Conservation (phyloP, 2,113 vertebrate genomes). For the Crypturellus undulatus region DNA sequence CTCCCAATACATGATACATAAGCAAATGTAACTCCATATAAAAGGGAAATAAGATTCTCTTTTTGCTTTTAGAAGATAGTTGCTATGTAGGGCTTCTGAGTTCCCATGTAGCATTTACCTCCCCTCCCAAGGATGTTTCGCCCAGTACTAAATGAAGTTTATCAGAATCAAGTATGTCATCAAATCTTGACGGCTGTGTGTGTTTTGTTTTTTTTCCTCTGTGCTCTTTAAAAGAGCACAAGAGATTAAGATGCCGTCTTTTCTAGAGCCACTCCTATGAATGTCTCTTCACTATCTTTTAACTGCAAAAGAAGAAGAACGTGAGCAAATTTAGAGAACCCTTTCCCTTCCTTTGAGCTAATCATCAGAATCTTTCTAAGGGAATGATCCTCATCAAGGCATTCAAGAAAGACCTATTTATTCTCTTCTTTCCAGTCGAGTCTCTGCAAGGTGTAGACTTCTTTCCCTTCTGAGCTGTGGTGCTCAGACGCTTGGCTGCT, state of each 20-base stretch:
- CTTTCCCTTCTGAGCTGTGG: not conserved
- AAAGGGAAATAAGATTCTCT: not conserved
- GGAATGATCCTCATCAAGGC: not conserved
- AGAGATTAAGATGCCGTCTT: not conserved
- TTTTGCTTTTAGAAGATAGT: not conserved
- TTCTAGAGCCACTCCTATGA: not conserved
- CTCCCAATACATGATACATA: fast-evolving
- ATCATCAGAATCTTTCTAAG: not conserved
- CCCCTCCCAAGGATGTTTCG: not conserved
- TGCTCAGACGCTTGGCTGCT: not conserved
- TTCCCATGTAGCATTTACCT: not conserved
- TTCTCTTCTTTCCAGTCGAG: not conserved
- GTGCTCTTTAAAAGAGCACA: not conserved
- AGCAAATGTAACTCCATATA: not conserved
- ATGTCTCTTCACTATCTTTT: not conserved
- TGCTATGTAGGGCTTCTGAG: not conserved
- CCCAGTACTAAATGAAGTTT: not conserved
- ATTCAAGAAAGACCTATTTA: not conserved
- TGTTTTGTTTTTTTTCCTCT: not conserved
- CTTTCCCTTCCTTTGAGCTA: not conserved
- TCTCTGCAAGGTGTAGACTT: not conserved
- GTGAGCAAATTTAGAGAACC: not conserved
- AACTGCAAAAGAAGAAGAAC: not conserved
- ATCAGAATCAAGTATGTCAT: not conserved
- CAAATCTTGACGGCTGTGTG: not conserved